phyloP scores from a whole-genome alignment of 2,113 vertebrate species.

The Brachypteracias leptosomus region DNA sequence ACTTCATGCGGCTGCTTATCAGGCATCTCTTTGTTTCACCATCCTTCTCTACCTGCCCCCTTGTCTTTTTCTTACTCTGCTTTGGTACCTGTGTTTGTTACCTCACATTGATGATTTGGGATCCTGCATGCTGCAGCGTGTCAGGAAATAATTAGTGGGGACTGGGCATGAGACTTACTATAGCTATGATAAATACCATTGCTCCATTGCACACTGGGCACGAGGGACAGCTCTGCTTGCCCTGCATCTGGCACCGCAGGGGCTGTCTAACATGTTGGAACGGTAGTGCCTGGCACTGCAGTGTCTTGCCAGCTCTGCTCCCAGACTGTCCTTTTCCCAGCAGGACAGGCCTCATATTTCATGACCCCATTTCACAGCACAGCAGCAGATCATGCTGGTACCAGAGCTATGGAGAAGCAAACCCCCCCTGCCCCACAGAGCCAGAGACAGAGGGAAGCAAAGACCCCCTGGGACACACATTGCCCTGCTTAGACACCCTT shows the following conservation, averaged over 20 bases:
- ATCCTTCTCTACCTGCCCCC: neutral
- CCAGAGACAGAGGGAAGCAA: neutral
- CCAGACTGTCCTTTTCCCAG: neutral
- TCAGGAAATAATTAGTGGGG: neutral
- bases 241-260: neutral
- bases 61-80: neutral
- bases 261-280: neutral
- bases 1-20: neutral
- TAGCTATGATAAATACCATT: neutral
- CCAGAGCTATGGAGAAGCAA: neutral
- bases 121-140: neutral
- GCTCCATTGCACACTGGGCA: neutral
- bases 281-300: neutral
- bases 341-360: neutral
- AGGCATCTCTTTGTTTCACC: neutral
- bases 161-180: neutral
- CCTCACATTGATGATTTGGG: neutral
- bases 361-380: neutral
- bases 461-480: neutral
- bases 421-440: neutral
- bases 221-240: neutral
- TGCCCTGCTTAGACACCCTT: neutral
- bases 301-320: neutral
- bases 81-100: neutral
- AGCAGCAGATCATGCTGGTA: neutral